Evolutionary conservation across 2,797 vertebrate species (phyloP), one percentile per base, ranked within the genome.

Genomic region (Myripristis murdjan): DNA sequence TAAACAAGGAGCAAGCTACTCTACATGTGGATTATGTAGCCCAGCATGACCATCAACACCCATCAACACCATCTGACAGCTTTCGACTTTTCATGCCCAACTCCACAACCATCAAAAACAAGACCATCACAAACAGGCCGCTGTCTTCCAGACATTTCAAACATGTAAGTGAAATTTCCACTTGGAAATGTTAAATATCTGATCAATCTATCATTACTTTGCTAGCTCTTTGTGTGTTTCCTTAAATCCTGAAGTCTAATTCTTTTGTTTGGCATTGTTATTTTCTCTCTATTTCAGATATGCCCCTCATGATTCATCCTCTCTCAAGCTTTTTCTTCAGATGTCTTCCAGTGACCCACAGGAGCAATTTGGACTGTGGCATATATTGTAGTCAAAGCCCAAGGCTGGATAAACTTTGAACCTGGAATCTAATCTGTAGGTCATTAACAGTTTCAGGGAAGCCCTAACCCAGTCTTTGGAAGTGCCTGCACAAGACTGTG

Each of bases 401-500:
- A 78, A 64, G 73, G 70, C 22, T 49, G 37, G 62, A 62, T 22
- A 74, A 55, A 74, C 14, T 64, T 55, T 82, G 16, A 75, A 73
- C 76, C 55, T 57, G 49, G 75, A 59, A 66, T 74, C 53, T 70
- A 71, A 66, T 56, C 55, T 72, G 64, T 20, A 88, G 81, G 18
- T 70, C 64, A 77, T 78, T 44, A 72, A 47, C 28, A 47, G 5
- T 23, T 31, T 31, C 26, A 61, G 26, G 26, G 26, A 7, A 82
- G 75, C 77, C 85, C 63, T 82, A 44, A 79, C 75, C 43, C 62
- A 23, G 79, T 87, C 83, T 91, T 86, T 91, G 76, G 85, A 89
- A 90, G 88, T 91, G 91, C 89, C 92, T 92, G 87, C 85, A 79
- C 77, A 83, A 76, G 73, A 82, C 86, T 63, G 49, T 51, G 68